phyloP scores from a whole-genome alignment of 23 tunicate species.

The Ascidia mentula region DNA sequence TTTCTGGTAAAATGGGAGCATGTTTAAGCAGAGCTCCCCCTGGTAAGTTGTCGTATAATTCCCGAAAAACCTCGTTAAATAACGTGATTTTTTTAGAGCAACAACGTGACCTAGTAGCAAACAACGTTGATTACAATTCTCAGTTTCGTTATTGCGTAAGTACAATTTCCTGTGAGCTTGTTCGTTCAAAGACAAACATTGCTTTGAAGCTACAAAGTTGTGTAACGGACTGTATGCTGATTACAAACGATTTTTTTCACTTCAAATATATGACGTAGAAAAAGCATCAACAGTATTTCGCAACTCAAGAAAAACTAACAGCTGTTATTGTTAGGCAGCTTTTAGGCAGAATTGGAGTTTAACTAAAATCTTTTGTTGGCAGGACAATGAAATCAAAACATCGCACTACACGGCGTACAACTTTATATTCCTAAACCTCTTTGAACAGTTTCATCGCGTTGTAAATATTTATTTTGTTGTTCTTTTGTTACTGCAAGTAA shows the following conservation, averaged over 20 bases:
- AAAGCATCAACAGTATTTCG: no score
- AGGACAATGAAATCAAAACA: slow-evolving; percentile 94
- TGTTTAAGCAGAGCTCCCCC: no score
- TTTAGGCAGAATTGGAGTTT: no score
- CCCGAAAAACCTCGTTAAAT: no score
- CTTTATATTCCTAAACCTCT: slow-evolving; percentile 76
- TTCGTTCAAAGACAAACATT: not conserved
- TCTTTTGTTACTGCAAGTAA: slow-evolving; percentile 24
- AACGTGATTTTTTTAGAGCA: slow-evolving; percentile 51
- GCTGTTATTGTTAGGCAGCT: no score
- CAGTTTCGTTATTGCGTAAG: slow-evolving; percentile 64
- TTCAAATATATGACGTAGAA: no score
- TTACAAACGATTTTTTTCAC: no score
- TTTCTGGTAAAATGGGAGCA: no score
- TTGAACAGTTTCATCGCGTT: slow-evolving; percentile 88
- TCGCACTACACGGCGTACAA: slow-evolving; percentile 90
- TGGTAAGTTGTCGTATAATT: no score
- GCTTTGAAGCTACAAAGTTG: not conserved
- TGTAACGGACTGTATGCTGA: no score
- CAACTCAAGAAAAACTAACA: no score
- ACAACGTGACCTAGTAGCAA: slow-evolving; percentile 53
- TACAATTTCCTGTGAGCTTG: not conserved
- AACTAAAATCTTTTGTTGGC: slow-evolving; percentile 22
- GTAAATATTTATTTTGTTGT: slow-evolving; percentile 86
- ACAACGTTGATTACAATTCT: slow-evolving; percentile 55